Evolutionary conservation across 1,140 invertebrate species (phyloP), one percentile per base, ranked within the genome.

Genomic region (Lamellibrachia luymesi): DNA sequence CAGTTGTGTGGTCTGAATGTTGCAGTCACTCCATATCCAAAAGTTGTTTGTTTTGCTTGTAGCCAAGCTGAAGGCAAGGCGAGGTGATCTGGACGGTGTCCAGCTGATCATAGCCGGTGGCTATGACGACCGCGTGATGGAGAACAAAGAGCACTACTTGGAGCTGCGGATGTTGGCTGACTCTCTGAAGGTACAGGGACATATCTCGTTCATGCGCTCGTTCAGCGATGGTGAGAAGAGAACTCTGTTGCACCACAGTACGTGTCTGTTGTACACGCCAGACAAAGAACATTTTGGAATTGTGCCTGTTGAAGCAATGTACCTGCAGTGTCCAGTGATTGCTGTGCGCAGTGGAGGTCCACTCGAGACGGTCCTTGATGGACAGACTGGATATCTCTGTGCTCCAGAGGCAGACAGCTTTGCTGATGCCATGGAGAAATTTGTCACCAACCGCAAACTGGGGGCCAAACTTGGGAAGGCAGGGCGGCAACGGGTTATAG

Each of bases 261-360:
- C 97, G 94, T 97, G 98, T 95, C 96, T 99, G 5, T 95, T 99
- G 25, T 99, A 99, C 94, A 99, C 99, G 38, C 99, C 99, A 5
- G 97, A 97, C 0, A 98, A 98, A 96, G 99, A 99, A 96, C 99
- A 99, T 97, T 99, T 99, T 97, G 99, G 99, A 6, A 99, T 99
- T 95, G 99, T 99, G 8, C 99, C 99, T 2, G 96, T 99, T 92
- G 99, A 99, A 97, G 99, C 99, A 0, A 99, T 99, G 99, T 98
- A 98, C 95, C 97, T 98, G 95, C 96, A 97, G 51, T 98, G 98
- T 95, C 99, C 99, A 38, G 99, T 99, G 0, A 98, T 99, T 94
- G 99, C 99, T 0, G 98, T 98, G 0, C 98, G 99, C 95, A 98
- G 98, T 95, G 99, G 99, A 51, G 99, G 99, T 2, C 99, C 99